These are phyloP conservation scores for Anarsia innoxiella DNA, from an alignment of 2,888 invertebrate species.

Conservation along the genomic window DNA sequence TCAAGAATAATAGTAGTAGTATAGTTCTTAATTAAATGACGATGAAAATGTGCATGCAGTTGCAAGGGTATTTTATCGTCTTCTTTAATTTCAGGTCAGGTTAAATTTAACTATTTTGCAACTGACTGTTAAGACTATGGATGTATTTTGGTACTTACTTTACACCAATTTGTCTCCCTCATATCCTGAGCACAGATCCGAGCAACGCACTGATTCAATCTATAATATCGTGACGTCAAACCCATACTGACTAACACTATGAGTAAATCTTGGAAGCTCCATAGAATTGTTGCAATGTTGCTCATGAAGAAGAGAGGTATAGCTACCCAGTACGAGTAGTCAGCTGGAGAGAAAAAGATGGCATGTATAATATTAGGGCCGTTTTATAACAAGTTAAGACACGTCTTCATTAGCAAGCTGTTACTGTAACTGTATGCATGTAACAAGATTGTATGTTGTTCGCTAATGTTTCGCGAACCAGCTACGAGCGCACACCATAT, in stretches of 20 bases:
- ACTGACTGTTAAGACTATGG: not conserved
- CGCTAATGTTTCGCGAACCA: no score
- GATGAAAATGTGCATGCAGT: conserved; percentile 2
- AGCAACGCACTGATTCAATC: conserved; percentile 65
- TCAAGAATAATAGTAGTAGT: no score
- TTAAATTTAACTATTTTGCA: not conserved
- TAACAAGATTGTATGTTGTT: no score
- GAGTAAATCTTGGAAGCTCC: conserved; percentile 82
- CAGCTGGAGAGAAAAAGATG: conserved; percentile 29
- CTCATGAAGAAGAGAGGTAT: conserved; percentile 59
- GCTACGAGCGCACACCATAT: not conserved
- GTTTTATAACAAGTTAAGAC: not conserved
- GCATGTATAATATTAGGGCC: not conserved
- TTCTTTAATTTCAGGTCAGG: no score
- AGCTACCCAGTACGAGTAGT: conserved; percentile 39
- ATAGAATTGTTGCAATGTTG: conserved; percentile 76
- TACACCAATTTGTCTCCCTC: conserved; percentile 19
- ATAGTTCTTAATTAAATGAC: no score
- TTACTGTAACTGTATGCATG: no score
- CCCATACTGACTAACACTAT: conserved; percentile 80
- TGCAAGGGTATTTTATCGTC: no score
- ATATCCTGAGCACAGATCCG: conserved; percentile 28
- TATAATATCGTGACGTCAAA: conserved; percentile 76
- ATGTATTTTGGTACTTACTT: conserved; percentile 19
- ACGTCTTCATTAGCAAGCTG: not conserved